phyloP scores from a whole-genome alignment of 1,140 invertebrate genomes.

The Stegodyphus dumicola region DNA sequence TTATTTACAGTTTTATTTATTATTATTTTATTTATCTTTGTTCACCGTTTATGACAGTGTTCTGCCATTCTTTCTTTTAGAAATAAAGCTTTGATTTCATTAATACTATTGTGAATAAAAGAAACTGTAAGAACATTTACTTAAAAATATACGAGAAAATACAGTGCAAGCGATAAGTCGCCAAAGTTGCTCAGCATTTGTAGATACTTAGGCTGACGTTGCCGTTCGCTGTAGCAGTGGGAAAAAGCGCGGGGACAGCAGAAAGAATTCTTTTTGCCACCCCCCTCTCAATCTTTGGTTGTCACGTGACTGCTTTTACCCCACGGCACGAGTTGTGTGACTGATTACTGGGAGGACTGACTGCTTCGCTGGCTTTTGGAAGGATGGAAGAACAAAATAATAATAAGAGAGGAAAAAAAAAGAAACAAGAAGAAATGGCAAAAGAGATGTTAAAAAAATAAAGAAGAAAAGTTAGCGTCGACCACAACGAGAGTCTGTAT shows the following conservation, averaged over 20 bases:
- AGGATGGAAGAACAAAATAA: slow-evolving; percentile 39
- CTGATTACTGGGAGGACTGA: slow-evolving; percentile 58
- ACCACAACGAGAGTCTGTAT: slow-evolving; percentile 48
- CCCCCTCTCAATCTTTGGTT: slow-evolving; percentile 21
- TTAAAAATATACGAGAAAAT: not conserved
- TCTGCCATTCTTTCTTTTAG: no score
- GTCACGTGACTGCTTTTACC: slow-evolving; percentile 58
- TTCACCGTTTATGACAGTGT: no score
- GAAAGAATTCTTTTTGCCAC: slow-evolving; percentile 6
- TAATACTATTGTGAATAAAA: no score
- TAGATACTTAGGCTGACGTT: not conserved
- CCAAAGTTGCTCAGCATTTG: slow-evolving; percentile 14
- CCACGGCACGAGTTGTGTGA: slow-evolving; percentile 58
- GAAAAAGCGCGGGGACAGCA: not conserved
- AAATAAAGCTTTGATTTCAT: no score
- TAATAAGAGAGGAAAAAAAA: slow-evolving; percentile 19
- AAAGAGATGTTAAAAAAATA: slow-evolving; percentile 13
- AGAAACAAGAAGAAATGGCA: slow-evolving; percentile 8
- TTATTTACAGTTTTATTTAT: no score
- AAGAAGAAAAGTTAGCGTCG: slow-evolving; percentile 14
- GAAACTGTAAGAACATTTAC: no score
- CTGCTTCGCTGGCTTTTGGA: slow-evolving; percentile 47
- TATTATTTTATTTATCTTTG: no score
- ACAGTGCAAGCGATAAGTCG: not conserved
- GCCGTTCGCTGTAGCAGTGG: not conserved